phyloP scores from a whole-genome alignment of 2,797 vertebrate species.

The Amblyraja radiata region DNA sequence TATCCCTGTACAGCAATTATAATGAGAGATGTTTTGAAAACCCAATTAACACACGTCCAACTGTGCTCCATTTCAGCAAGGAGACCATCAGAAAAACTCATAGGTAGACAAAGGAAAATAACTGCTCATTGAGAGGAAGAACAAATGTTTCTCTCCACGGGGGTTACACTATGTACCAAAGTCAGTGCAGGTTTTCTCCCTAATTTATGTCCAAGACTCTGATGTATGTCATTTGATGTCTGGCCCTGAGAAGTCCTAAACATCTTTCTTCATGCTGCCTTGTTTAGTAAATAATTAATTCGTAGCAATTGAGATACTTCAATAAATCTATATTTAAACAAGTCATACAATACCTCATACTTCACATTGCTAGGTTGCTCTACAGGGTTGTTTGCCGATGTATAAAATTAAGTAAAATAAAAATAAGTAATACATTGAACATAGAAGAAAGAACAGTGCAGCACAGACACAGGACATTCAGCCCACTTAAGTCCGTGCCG shows the following conservation, averaged over 20 bases:
- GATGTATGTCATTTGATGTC: background rate
- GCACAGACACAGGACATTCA: no score
- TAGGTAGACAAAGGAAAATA: background rate
- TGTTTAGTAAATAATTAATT: background rate
- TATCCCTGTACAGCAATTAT: background rate
- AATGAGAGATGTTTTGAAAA: background rate
- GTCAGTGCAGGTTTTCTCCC: background rate
- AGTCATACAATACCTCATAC: background rate
- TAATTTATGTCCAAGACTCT: background rate
- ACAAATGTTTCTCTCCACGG: background rate
- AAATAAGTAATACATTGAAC: background rate
- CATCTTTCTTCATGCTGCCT: background rate
- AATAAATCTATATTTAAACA: conserved; percentile 10
- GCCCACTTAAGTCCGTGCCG: no score
- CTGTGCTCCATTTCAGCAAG: background rate
- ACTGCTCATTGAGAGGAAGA: background rate
- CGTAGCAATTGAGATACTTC: background rate
- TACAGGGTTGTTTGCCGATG: background rate
- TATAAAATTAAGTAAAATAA: background rate
- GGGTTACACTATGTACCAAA: background rate
- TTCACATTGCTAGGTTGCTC: background rate
- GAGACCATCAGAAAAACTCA: background rate
- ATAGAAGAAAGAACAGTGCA: no score
- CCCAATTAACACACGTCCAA: background rate
- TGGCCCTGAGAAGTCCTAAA: background rate